Percentiles rank a stretch among this genome's conserved stretches.
Evolutionary conservation across 2,797 vertebrate genomes (phyloP).

Genomic region (Nyctibius grandis): DNA sequence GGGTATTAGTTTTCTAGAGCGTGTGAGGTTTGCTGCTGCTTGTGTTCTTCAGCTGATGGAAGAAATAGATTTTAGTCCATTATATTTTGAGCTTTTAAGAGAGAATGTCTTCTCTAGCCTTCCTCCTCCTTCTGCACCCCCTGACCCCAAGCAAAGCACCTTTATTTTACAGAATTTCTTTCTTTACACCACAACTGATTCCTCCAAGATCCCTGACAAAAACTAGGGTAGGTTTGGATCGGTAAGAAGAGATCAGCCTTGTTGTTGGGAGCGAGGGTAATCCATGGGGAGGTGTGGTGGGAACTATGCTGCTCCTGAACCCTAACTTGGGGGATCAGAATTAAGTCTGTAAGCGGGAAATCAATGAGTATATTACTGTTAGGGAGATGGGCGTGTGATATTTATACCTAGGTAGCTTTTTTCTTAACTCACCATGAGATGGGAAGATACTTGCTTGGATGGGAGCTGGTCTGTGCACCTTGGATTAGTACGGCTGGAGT

Average conservation of each 20-base stretch:
- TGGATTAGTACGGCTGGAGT: neutral
- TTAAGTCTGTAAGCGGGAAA: neutral
- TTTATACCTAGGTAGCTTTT: neutral
- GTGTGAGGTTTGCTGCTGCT: neutral
- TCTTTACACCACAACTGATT: neutral
- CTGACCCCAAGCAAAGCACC: neutral
- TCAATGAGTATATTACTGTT: fast-evolving
- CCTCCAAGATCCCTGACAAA: neutral
- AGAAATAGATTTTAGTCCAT: neutral
- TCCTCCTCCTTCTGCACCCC: neutral
- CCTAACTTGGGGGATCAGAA: fast-evolving
- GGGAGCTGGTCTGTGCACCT: neutral
- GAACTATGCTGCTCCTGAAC: neutral
- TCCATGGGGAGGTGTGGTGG: neutral
- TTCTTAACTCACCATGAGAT: neutral
- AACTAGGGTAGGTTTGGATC: neutral
- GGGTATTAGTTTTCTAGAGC: neutral
- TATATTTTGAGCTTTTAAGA: neutral
- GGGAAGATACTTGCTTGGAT: neutral
- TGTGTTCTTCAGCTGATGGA: neutral
- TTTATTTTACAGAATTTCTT: neutral
- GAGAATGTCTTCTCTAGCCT: neutral
- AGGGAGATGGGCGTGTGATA: neutral
- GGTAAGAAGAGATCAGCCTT: neutral
- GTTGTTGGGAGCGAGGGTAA: neutral